Percentiles rank a stretch among this genome's conserved stretches.
These are phyloP conservation scores for Gymnarchus niloticus DNA, from an alignment of 2,113 vertebrate genomes.

Conservation along the genomic window DNA sequence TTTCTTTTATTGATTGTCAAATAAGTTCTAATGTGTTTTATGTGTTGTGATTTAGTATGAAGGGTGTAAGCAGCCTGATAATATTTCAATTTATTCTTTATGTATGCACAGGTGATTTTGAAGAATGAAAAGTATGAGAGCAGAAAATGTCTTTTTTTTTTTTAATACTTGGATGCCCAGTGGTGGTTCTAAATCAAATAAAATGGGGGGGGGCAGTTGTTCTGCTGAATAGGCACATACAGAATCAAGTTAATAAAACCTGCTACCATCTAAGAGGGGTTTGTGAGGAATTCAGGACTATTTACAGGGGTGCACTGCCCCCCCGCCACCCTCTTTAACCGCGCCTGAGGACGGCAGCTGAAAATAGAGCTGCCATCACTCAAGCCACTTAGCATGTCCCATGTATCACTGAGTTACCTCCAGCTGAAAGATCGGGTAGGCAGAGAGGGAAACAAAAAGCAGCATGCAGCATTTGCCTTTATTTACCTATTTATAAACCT, in stretches of 20 bases:
- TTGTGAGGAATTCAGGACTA: no score
- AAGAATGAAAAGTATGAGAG: background rate
- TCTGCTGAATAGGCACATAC: no score
- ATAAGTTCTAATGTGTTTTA: background rate
- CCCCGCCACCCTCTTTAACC: no score
- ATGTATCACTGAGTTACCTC: background rate
- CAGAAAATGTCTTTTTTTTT: background rate
- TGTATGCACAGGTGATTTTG: background rate
- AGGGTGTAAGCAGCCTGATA: background rate
- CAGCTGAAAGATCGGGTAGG: background rate
- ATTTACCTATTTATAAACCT: background rate
- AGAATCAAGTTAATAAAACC: no score
- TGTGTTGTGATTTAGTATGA: background rate
- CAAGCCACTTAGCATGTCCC: conserved; percentile 5
- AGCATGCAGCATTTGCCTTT: background rate
- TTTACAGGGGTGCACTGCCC: no score
- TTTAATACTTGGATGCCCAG: no score
- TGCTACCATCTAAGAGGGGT: no score
- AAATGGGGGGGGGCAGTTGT: no score
- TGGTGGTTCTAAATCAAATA: no score
- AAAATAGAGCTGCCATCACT: background rate
- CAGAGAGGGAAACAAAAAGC: background rate
- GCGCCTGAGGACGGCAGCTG: background rate
- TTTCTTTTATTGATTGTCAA: background rate
- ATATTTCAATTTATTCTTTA: background rate